Evolutionary conservation across 2,888 invertebrate species (phyloP), one percentile per base, ranked within the genome.

Genomic region (Scaptomyza parva): DNA sequence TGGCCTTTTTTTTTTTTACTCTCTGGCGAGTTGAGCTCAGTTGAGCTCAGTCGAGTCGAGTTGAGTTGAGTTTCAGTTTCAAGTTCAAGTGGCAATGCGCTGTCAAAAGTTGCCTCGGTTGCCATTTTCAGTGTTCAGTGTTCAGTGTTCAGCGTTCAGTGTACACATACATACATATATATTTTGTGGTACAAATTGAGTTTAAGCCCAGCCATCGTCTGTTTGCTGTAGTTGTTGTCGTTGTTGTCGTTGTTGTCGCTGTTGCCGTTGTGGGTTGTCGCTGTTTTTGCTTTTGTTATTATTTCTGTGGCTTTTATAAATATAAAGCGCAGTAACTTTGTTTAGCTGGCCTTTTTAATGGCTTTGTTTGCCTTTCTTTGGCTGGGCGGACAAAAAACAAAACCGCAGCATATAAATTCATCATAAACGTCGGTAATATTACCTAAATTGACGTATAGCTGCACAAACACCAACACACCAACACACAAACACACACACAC

Each of bases 361-460:
- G 77, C 76, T 74, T 76, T 74, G 83, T 55, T 78, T 77, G 73
- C 68, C 68, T 40, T 48, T 37, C 68, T 40, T 48, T 37, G 60
- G 63, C 71, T 50, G 57, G 26, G 52, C 39, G n/a, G n/a, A n/a
- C n/a, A n/a, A n/a, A n/a, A 48, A 48, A 60, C 60, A 82, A 57
- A 77, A 76, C 67, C 76, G 72, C 72, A 82, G 62, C 69, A 59
- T 70, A 78, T 78, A 78, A 78, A 78, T 78, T 78, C 81, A 78
- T 78, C 78, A 78, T 78, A 78, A 78, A 80, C 77, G 84, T 83
- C 78, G 66, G 60, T 74, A 60, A 74, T 80, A 78, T 78, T 83
- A 80, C 66, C 74, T 83, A 78, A 78, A 78, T 78, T 78, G 78
- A 78, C 84, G 74, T 84, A 77, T 70, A 70, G 62, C 78, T 60